Conservation (phyloP, 2,888 invertebrate genomes). For the Agrotis clavis region DNA sequence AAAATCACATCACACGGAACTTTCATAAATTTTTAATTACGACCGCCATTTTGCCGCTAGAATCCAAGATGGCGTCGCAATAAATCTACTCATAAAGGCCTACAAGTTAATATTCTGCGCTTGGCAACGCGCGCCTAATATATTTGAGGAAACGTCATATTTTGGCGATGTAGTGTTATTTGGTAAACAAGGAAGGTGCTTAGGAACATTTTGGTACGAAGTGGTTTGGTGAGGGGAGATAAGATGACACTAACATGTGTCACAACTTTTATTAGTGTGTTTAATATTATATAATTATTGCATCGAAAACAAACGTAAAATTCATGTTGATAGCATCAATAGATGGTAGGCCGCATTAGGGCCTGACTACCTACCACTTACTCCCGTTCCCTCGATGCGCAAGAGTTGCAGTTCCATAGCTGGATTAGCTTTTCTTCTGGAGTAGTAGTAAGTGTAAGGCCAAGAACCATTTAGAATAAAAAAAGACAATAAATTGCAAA, state of each 20-base stretch:
- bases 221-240: conserved; percentile 16
- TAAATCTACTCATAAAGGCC: conserved; percentile 68
- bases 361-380: too few relatives aligned
- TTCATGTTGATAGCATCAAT: too few relatives aligned
- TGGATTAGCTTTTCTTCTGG: too few relatives aligned
- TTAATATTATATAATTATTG: background rate
- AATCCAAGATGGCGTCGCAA: conserved; percentile 67
- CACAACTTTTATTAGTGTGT: background rate
- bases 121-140: conserved; percentile 54
- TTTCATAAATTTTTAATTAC: conserved; percentile 76
- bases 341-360: too few relatives aligned
- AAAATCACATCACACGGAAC: conserved; percentile 61
- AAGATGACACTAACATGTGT: conserved; percentile 29
- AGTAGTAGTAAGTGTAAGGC: too few relatives aligned
- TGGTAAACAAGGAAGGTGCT: conserved; percentile 47
- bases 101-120: conserved; percentile 69
- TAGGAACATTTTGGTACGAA: conserved; percentile 21
- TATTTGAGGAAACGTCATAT: conserved; percentile 62
- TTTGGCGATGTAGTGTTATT: conserved; percentile 44
- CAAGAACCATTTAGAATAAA: too few relatives aligned
- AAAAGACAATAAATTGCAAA: too few relatives aligned
- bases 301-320: background rate
- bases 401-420: too few relatives aligned
- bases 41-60: conserved; percentile 64
- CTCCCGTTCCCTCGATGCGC: too few relatives aligned